Evolutionary conservation across 2,888 invertebrate genomes (phyloP).

Genomic region (Melipona beecheii): DNA sequence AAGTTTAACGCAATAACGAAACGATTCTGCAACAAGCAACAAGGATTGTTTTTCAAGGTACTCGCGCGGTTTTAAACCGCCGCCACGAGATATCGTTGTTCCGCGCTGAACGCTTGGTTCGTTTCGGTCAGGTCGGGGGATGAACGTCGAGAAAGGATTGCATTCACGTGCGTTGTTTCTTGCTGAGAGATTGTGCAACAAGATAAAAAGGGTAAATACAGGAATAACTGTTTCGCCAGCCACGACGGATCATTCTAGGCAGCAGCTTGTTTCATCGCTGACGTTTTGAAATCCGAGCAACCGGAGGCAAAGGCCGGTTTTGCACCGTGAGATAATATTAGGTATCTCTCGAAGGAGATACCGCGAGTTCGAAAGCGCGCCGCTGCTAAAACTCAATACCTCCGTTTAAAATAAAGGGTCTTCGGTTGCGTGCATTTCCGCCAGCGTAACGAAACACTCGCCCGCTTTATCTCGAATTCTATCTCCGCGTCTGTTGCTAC

Average conservation of each 20-base stretch:
- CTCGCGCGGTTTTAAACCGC: neutral
- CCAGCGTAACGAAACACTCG: neutral
- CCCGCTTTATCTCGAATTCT: too few relatives aligned
- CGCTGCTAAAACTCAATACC: neutral
- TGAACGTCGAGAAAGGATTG: constrained; percentile 8
- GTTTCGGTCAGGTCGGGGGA: neutral
- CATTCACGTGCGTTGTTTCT: neutral
- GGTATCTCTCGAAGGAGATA: neutral
- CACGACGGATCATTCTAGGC: neutral
- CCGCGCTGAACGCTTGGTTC: neutral
- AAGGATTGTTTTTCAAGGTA: neutral
- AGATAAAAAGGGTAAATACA: neutral
- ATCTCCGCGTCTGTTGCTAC: neutral
- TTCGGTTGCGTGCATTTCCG: neutral
- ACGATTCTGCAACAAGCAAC: neutral
- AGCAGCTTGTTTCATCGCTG: neutral
- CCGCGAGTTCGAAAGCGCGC: too few relatives aligned
- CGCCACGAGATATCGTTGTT: neutral
- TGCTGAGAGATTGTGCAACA: neutral
- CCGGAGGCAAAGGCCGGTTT: neutral
- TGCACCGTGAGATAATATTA: neutral
- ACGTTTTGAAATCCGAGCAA: neutral
- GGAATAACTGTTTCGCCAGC: neutral
- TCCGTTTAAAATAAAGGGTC: neutral
- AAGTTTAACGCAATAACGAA: neutral